phyloP scores from a whole-genome alignment of 2,113 vertebrate species.

The Chrysemys picta region DNA sequence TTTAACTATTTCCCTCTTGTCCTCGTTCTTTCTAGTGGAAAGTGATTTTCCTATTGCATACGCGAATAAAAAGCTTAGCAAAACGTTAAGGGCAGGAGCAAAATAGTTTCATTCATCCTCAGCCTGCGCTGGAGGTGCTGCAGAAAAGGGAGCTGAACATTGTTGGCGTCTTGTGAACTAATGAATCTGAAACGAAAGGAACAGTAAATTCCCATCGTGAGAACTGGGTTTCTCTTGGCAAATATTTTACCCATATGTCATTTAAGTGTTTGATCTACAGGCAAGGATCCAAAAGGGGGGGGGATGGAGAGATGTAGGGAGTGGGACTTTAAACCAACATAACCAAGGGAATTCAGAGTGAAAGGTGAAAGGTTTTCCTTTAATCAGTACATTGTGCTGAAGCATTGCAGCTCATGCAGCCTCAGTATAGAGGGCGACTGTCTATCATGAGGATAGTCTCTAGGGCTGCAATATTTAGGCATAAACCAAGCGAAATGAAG shows the following conservation, averaged over 20 bases:
- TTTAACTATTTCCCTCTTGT: background rate
- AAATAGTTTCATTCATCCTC: background rate
- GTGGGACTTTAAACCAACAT: background rate
- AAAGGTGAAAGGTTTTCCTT: constrained; percentile 25
- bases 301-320: background rate
- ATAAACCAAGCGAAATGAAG: background rate
- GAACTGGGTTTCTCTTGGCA: background rate
- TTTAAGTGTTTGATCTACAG: constrained; percentile 1
- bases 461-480: rapidly evolving
- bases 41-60: background rate
- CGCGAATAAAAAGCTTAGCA: background rate
- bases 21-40: background rate
- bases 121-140: background rate
- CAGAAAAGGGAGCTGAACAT: background rate
- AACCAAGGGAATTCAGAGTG: constrained; percentile 24
- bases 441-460: background rate
- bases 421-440: background rate
- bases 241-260: background rate
- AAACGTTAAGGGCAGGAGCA: background rate
- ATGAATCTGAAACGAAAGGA: background rate
- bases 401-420: background rate
- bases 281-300: background rate
- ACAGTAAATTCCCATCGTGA: background rate
- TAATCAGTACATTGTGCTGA: background rate
- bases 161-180: background rate